phyloP scores from a whole-genome alignment of 1,140 invertebrate species.

The Sycophila sp. region DNA sequence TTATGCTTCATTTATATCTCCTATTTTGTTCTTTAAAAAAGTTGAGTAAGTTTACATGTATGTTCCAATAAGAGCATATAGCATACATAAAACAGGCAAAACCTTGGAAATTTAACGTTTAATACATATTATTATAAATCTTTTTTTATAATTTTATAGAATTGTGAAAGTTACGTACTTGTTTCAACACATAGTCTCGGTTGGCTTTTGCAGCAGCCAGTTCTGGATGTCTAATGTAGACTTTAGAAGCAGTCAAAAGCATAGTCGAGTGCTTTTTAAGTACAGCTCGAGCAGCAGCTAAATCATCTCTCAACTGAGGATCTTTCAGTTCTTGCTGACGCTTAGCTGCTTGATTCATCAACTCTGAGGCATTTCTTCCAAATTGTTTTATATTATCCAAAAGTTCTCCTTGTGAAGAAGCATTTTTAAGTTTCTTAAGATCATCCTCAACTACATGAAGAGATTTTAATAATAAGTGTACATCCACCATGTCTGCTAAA shows the following conservation, averaged over 20 bases:
- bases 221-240: conserved; percentile 97
- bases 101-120: too few species aligned
- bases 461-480: conserved; percentile 92
- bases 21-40: too few species aligned
- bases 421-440: conserved; percentile 89
- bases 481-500: conserved; percentile 98
- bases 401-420: conserved; percentile 92
- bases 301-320: conserved; percentile 91
- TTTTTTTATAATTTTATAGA: too few species aligned
- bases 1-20: too few species aligned
- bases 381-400: conserved; percentile 90
- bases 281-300: conserved; percentile 96
- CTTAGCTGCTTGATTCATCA: conserved; percentile 93
- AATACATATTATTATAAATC: too few species aligned
- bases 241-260: conserved; percentile 96
- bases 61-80: too few species aligned
- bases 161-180: too few species aligned
- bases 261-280: conserved; percentile 99
- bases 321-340: conserved; percentile 96
- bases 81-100: too few species aligned
- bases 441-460: conserved; percentile 93
- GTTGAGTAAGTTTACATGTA: too few species aligned
- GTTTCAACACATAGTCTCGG: conserved; percentile 93
- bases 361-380: conserved; percentile 85
- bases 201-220: conserved; percentile 95